A percentile compares a stretch with the other conserved stretches of the same genome.
phyloP scores from a whole-genome alignment of 2,797 vertebrate species.

The Aldrovandia affinis region DNA sequence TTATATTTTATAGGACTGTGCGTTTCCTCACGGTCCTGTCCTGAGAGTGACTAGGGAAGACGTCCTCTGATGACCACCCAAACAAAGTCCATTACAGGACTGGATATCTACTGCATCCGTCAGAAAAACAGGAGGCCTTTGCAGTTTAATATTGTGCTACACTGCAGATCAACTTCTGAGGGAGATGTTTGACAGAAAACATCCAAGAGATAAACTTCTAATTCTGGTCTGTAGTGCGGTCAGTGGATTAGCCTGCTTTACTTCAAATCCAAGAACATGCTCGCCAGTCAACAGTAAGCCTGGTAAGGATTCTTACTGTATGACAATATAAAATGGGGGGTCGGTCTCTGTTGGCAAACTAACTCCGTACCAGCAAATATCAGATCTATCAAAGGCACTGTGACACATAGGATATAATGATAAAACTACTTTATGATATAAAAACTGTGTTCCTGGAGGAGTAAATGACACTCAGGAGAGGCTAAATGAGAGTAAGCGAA shows the following conservation, averaged over 20 bases:
- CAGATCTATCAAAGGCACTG: not conserved
- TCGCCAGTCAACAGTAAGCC: not conserved
- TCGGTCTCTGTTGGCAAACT: not conserved
- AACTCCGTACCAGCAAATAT: not conserved
- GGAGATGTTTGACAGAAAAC: not conserved
- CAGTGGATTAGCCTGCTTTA: not conserved
- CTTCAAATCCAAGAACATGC: not conserved
- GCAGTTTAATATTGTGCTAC: not conserved
- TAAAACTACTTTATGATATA: not conserved
- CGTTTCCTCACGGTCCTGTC: not conserved
- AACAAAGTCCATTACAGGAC: slow-evolving; percentile 12
- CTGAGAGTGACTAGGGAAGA: not conserved
- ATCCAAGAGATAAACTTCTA: not conserved
- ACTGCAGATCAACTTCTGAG: not conserved
- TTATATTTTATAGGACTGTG: not conserved
- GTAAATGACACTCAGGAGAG: not conserved
- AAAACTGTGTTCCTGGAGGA: not conserved
- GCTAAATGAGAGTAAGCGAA: not conserved
- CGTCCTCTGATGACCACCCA: not conserved
- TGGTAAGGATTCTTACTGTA: not conserved
- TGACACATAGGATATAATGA: not conserved
- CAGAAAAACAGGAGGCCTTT: not conserved
- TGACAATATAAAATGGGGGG: not conserved
- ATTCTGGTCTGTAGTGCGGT: not conserved
- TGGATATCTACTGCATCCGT: not conserved